A percentile compares a stretch with the other conserved stretches of the same genome.
These are phyloP conservation scores for Asbolus verrucosus DNA, from an alignment of 1,140 invertebrate genomes.

Conservation along the genomic window DNA sequence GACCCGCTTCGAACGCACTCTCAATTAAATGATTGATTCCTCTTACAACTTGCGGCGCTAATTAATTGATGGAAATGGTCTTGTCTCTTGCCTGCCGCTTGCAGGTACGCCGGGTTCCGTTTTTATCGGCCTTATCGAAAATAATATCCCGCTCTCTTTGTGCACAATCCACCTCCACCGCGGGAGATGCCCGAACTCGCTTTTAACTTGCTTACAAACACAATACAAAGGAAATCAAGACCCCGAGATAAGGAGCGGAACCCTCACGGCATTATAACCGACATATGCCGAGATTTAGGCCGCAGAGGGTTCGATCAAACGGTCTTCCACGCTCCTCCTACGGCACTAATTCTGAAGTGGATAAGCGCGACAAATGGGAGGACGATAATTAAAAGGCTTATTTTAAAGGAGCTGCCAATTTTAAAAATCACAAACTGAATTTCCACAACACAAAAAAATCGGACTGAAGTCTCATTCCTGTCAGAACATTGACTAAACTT, in stretches of 20 bases:
- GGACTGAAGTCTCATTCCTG: too few relatives aligned
- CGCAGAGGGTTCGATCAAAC: slow-evolving; percentile 9
- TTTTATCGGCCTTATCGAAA: neutral
- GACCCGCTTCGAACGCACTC: slow-evolving; percentile 6
- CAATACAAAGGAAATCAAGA: slow-evolving; percentile 27
- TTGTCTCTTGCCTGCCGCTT: too few relatives aligned
- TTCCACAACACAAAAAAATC: too few relatives aligned
- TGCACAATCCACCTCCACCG: slow-evolving; percentile 1
- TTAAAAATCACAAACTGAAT: too few relatives aligned
- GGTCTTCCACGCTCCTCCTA: slow-evolving; percentile 17
- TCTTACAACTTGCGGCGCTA: slow-evolving; percentile 4
- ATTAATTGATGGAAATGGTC: slow-evolving; percentile 42
- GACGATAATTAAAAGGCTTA: too few relatives aligned
- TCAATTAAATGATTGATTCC: slow-evolving; percentile 37
- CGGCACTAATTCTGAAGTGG: too few relatives aligned
- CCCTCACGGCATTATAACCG: neutral
- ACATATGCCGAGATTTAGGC: slow-evolving; percentile 4
- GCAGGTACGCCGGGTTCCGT: slow-evolving; percentile 3
- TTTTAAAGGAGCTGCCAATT: too few relatives aligned
- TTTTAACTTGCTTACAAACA: slow-evolving; percentile 17
- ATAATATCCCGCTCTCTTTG: slow-evolving; percentile 20
- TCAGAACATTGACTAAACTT: too few relatives aligned
- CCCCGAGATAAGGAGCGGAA: slow-evolving; percentile 10
- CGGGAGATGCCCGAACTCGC: slow-evolving; percentile 20
- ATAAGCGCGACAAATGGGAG: too few relatives aligned